A percentile compares a stretch with the other conserved stretches of the same genome.
Conservation (phyloP, 2,888 invertebrate species). For the Caenorhabditis sp. region DNA sequence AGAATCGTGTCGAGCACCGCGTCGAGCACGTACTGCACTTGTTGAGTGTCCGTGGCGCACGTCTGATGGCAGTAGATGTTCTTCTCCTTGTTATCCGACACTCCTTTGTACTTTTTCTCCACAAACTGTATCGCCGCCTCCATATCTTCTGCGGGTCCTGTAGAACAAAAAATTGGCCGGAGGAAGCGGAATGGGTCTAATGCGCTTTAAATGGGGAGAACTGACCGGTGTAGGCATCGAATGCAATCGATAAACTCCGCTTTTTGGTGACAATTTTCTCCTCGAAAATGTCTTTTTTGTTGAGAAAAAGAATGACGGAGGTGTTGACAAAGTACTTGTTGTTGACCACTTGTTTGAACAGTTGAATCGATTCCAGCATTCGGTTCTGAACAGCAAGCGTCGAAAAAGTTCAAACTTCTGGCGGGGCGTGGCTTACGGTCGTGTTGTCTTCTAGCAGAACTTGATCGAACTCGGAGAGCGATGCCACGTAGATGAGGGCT, state of each 20-base stretch:
- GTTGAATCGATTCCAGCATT: slow-evolving; percentile 99
- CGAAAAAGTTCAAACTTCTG: neutral
- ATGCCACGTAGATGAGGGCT: slow-evolving; percentile 92
- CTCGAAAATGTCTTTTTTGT: slow-evolving; percentile 74
- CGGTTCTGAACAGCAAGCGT: slow-evolving; percentile 86
- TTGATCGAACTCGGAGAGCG: slow-evolving; percentile 99
- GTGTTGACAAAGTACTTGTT: slow-evolving; percentile 94
- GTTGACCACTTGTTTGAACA: slow-evolving; percentile 99
- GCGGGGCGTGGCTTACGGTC: slow-evolving; percentile 84
- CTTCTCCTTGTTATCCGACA: slow-evolving; percentile 75
- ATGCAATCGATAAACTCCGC: slow-evolving; percentile 67
- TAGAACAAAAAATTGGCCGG: slow-evolving; percentile 6
- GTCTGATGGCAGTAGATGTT: slow-evolving; percentile 74
- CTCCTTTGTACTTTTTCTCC: slow-evolving; percentile 69
- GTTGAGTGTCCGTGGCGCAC: slow-evolving; percentile 75
- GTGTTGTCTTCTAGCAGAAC: slow-evolving; percentile 99
- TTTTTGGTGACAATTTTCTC: slow-evolving; percentile 69
- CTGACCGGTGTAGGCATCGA: slow-evolving; percentile 69
- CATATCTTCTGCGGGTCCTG: slow-evolving; percentile 67
- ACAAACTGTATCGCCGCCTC: slow-evolving; percentile 68
- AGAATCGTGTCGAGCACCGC: slow-evolving; percentile 77
- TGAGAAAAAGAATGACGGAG: slow-evolving; percentile 93
- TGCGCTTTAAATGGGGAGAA: too few relatives aligned
- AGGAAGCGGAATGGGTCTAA: neutral
- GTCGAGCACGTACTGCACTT: slow-evolving; percentile 78